Evolutionary conservation across 2,113 vertebrate species (phyloP).

Genomic region (Dasyprocta punctata): DNA sequence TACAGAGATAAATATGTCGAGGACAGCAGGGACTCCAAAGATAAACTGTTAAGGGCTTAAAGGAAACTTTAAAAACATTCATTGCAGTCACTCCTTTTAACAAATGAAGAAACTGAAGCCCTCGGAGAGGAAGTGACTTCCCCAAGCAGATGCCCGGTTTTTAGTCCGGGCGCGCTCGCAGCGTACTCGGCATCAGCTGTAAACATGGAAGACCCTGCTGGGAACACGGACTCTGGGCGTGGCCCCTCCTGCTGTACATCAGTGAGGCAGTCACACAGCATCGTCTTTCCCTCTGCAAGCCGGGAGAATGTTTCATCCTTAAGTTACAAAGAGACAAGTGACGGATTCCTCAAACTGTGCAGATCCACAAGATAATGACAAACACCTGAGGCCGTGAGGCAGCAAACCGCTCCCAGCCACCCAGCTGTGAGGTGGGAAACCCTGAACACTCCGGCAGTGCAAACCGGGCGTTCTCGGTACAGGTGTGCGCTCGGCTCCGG

Average conservation of each 20-base stretch:
- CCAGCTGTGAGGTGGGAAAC: not conserved
- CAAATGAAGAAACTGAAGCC: not conserved
- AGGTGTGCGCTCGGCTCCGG: not conserved
- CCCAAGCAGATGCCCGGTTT: not conserved
- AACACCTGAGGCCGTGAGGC: not conserved
- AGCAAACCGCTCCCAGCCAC: not conserved
- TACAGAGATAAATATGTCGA: not conserved
- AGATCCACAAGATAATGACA: constrained; percentile 42
- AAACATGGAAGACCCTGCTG: not conserved
- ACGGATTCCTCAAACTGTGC: constrained; percentile 9
- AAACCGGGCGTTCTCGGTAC: not conserved
- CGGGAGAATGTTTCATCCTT: constrained; percentile 9
- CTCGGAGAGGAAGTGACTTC: constrained; percentile 9
- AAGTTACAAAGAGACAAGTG: constrained; percentile 50
- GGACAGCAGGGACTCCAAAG: not conserved
- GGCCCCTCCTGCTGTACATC: not conserved
- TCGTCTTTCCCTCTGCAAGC: not conserved
- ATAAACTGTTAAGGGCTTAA: constrained; percentile 10
- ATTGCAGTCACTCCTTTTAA: not conserved
- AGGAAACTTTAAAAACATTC: not conserved
- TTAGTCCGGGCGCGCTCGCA: not conserved
- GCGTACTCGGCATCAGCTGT: not conserved
- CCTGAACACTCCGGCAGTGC: not conserved
- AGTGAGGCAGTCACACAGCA: not conserved
- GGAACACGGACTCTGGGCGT: not conserved